Evolutionary conservation across 2,888 invertebrate species (phyloP).

Genomic region (Lycocerus yunnanus): DNA sequence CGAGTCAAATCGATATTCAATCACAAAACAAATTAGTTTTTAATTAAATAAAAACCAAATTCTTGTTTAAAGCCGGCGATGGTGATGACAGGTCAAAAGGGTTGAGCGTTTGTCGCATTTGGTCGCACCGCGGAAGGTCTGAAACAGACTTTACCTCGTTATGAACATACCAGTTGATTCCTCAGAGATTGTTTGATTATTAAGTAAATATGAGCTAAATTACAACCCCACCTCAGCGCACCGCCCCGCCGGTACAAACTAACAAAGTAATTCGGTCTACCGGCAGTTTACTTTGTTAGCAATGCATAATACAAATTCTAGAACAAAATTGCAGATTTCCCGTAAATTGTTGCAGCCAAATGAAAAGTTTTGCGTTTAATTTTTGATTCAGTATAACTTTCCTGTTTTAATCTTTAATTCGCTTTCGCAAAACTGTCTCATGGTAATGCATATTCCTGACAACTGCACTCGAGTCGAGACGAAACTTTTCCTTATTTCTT

Average conservation of each 20-base stretch:
- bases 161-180: not conserved
- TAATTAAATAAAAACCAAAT: constrained; percentile 44
- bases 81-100: constrained; percentile 35
- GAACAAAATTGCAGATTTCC: not conserved
- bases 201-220: not conserved
- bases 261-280: not conserved
- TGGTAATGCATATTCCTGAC: not conserved
- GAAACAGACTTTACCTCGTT: constrained; percentile 10
- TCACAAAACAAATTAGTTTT: constrained; percentile 48
- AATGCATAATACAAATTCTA: not conserved
- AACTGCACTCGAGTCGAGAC: not conserved
- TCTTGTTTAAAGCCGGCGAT: constrained; percentile 38
- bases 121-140: constrained; percentile 38
- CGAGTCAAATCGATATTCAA: constrained; percentile 44
- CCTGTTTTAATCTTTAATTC: not conserved
- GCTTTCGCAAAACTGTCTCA: no score
- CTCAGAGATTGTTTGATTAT: not conserved
- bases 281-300: not conserved
- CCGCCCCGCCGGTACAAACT: not conserved
- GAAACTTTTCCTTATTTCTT: not conserved
- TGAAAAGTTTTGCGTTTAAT: not conserved
- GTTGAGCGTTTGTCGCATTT: constrained; percentile 39
- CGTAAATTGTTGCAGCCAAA: not conserved
- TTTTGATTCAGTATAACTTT: not conserved
- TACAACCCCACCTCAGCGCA: not conserved